phyloP scores from a whole-genome alignment of 2,113 vertebrate genomes.

The Hypanus sabinus region DNA sequence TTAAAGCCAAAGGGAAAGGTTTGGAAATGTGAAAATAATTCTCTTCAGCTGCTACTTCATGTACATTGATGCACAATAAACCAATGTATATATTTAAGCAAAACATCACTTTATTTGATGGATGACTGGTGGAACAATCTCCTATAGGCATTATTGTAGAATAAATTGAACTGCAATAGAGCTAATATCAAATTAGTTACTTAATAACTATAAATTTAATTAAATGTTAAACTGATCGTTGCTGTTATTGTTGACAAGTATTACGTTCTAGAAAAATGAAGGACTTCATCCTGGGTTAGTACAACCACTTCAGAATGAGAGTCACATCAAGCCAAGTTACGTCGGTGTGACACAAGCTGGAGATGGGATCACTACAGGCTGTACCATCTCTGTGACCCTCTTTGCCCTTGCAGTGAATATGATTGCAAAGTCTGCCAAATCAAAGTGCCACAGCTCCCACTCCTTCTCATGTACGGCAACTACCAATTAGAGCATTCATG shows the following conservation, averaged over 20 bases:
- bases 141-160: background rate
- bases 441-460: no score
- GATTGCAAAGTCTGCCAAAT: no score
- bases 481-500: no score
- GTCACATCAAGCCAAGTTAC: no score
- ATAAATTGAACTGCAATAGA: background rate
- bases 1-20: background rate
- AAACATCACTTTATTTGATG: background rate
- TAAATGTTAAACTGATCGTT: background rate
- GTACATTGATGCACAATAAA: background rate
- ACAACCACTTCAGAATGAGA: no score
- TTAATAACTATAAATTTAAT: slow-evolving; percentile 13
- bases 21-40: slow-evolving; percentile 16
- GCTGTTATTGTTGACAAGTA: background rate
- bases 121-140: background rate
- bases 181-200: background rate
- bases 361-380: no score
- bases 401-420: no score
- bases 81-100: background rate
- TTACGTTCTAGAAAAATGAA: no score
- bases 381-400: no score
- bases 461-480: no score
- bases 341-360: no score
- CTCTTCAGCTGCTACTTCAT: background rate
- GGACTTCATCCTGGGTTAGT: no score